Conservation (phyloP, 2,888 invertebrate species). For the Lithophane ornitopus region DNA sequence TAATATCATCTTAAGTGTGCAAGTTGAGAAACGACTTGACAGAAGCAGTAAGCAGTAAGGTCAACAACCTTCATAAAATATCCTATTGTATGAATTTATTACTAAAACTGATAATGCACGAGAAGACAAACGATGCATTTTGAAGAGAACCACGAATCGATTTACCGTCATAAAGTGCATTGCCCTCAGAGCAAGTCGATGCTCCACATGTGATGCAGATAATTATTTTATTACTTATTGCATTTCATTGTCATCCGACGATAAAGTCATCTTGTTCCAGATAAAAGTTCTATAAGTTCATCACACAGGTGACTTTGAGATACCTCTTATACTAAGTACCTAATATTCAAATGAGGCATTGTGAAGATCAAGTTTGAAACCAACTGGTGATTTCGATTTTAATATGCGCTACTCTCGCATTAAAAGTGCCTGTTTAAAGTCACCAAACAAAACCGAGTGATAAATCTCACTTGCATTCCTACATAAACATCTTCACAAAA, state of each 20-base stretch:
- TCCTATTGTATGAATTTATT: slow-evolving; percentile 72
- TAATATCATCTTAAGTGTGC: slow-evolving; percentile 53
- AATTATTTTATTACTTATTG: slow-evolving; percentile 73
- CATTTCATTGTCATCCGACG: slow-evolving; percentile 69
- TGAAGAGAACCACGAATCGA: slow-evolving; percentile 77
- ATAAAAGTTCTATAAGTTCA: slow-evolving; percentile 50
- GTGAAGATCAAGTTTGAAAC: slow-evolving; percentile 49
- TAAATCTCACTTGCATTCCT: slow-evolving; percentile 74
- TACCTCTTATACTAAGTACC: background rate
- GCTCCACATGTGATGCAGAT: slow-evolving; percentile 72
- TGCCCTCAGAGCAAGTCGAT: slow-evolving; percentile 76
- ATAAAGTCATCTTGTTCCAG: slow-evolving; percentile 65
- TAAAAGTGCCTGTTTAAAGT: slow-evolving; percentile 57
- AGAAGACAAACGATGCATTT: slow-evolving; percentile 77
- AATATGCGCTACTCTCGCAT: slow-evolving; percentile 19
- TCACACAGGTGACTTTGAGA: slow-evolving; percentile 39
- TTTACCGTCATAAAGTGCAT: slow-evolving; percentile 78
- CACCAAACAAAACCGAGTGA: slow-evolving; percentile 59
- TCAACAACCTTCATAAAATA: slow-evolving; percentile 73
- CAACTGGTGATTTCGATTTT: slow-evolving; percentile 34
- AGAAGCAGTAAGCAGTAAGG: slow-evolving; percentile 57
- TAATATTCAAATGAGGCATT: slow-evolving; percentile 32
- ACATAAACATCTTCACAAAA: slow-evolving; percentile 63
- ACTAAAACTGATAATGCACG: slow-evolving; percentile 73
- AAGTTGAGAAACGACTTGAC: slow-evolving; percentile 60